Evolutionary conservation across 53 echinoderm and acorn worm species (phyloP).

Genomic region (Mesocentrotus franciscanus): DNA sequence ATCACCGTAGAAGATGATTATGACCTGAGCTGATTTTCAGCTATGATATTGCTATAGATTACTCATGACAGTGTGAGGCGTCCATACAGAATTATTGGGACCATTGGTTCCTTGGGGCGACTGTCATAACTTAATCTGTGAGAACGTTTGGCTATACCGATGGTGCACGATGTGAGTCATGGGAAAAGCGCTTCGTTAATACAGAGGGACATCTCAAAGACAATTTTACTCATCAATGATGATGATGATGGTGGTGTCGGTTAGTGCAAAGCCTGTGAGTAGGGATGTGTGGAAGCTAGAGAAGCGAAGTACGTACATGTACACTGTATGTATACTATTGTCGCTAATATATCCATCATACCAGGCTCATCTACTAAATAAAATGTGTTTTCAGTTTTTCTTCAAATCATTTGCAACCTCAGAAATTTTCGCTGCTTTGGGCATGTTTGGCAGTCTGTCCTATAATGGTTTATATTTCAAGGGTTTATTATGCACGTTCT

Average conservation of each 20-base stretch:
- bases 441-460: neutral
- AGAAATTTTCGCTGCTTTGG: neutral
- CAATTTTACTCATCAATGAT: conserved; percentile 32
- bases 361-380: too few relatives aligned
- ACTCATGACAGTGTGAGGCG: conserved; percentile 24
- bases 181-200: neutral
- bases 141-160: conserved; percentile 4
- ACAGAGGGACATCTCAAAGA: neutral
- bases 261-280: neutral
- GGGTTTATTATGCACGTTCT: neutral
- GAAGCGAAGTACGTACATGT: too few relatives aligned
- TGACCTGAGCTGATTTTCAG: conserved; percentile 29
- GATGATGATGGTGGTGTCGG: conserved; percentile 31
- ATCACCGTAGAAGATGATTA: conserved; percentile 1
- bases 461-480: neutral
- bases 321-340: too few relatives aligned
- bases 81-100: conserved; percentile 12
- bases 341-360: neutral
- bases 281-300: neutral
- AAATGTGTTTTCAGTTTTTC: neutral
- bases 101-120: conserved; percentile 40
- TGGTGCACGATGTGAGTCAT: conserved; percentile 19
- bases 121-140: conserved; percentile 45
- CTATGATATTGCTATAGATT: conserved; percentile 43
- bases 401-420: neutral